Evolutionary conservation across 2,113 vertebrate genomes (phyloP), one percentile per base, ranked within the genome.

Genomic region (Maccullochella peelii): DNA sequence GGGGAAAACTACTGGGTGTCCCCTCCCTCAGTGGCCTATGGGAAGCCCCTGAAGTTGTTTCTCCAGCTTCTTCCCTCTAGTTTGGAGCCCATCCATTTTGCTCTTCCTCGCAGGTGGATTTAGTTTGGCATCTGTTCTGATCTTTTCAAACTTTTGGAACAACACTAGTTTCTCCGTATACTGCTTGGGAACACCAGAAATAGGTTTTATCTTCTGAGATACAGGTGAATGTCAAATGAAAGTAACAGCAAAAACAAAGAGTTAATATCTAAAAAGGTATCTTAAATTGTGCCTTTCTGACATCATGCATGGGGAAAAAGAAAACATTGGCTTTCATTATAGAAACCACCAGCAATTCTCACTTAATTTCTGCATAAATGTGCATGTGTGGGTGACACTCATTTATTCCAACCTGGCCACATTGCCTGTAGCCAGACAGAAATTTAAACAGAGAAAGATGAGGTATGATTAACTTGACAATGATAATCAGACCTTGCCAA

Each of bases 381-480:
- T 0, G 15, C 33, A n/a, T 55, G 57, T 52, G 33, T 83, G 62
- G 50, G 36, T 59, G 57, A 63, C 21, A 40, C 18, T 70, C 20
- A 69, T 77, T 81, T 67, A 75, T 75, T 78, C 38, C 33, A 77
- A 73, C 42, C 23, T 67, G 33, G 62, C 36, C 49, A 30, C 2
- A 25, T 66, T 61, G 69, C 82, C 61, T 77, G 73, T 42, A 79
- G 59, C 70, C 11, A 71, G 57, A 74, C 8, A 73, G n/a, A 73
- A 54, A 63, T 55, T 58, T 67, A 52, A 79, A 79, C 36, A 50
- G 12, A 77, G 73, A 71, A 30, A 71, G 63, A 65, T 83, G 23
- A 78, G 44, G 38, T 86, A 62, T 72, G 65, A 79, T 82, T 82
- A 88, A 50, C 77, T 79, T 61, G 47, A 75, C 66, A 67, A 74